phyloP scores from a whole-genome alignment of 2,888 invertebrate species.

The Lasius platythorax region DNA sequence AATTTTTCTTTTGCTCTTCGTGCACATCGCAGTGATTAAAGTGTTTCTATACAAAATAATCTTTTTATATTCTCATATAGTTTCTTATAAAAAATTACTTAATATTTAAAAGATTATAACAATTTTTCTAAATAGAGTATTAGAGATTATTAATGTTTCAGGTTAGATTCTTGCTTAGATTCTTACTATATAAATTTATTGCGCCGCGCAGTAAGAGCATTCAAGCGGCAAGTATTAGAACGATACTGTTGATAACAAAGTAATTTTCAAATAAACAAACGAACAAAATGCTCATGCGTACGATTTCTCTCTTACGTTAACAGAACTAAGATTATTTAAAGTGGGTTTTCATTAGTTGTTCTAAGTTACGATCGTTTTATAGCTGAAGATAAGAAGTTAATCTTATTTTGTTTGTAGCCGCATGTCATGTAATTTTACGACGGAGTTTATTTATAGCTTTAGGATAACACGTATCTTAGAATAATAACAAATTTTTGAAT shows the following conservation, averaged over 20 bases:
- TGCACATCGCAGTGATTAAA: background rate
- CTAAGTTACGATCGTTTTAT: conserved; percentile 59
- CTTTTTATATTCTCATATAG: background rate
- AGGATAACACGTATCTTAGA: conserved; percentile 19
- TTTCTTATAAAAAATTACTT: background rate
- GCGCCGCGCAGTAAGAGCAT: background rate
- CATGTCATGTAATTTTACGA: conserved; percentile 43
- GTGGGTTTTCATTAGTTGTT: conserved; percentile 61
- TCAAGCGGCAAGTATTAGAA: background rate
- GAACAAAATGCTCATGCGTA: conserved; percentile 4
- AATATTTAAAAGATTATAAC: background rate
- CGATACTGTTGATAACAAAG: conserved; percentile 9
- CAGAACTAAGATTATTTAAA: conserved; percentile 60
- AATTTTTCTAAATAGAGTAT: background rate
- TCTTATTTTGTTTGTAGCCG: conserved; percentile 54
- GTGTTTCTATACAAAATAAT: background rate
- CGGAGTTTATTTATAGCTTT: conserved; percentile 29
- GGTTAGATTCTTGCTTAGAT: background rate
- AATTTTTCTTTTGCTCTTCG: background rate
- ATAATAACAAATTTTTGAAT: conserved; percentile 18
- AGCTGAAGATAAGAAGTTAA: conserved; percentile 65
- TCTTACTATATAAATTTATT: background rate
- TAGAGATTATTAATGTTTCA: background rate
- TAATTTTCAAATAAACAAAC: conserved; percentile 41
- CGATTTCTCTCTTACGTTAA: conserved; percentile 19